Evolutionary conservation across 2,888 invertebrate species (phyloP).

Genomic region (Flexamia atlantica): DNA sequence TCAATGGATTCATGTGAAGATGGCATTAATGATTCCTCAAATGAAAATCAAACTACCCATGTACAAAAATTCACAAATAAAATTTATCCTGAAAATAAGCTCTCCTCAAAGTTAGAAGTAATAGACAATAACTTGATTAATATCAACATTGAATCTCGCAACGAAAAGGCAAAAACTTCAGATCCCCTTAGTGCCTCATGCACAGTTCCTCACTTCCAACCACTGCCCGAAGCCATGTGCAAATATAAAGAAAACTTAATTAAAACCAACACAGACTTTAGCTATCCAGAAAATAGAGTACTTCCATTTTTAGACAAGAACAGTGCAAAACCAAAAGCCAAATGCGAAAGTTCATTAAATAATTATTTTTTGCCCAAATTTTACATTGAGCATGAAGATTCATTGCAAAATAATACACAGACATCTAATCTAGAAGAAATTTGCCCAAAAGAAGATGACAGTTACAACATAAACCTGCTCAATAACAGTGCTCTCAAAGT

Average conservation of each 20-base stretch:
- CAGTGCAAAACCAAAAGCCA: not conserved
- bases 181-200: not conserved
- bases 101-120: not conserved
- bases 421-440: not conserved
- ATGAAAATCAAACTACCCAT: not conserved
- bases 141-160: not conserved
- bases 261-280: slow-evolving; percentile 13
- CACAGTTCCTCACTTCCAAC: not conserved
- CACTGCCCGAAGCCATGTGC: not conserved
- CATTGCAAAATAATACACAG: not conserved
- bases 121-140: not conserved
- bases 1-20: not conserved
- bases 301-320: not conserved
- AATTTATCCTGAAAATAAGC: not conserved
- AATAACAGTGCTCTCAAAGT: not conserved
- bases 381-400: not conserved
- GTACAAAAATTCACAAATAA: not conserved
- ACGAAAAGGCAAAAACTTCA: not conserved
- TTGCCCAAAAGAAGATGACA: not conserved
- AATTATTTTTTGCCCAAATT: not conserved
- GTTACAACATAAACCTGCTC: not conserved
- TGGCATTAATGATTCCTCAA: not conserved
- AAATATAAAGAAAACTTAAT: not conserved
- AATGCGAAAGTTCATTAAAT: not conserved
- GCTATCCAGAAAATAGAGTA: not conserved